Evolutionary conservation across 1,140 invertebrate species (phyloP).

Genomic region (Trichonephila inaurata): DNA sequence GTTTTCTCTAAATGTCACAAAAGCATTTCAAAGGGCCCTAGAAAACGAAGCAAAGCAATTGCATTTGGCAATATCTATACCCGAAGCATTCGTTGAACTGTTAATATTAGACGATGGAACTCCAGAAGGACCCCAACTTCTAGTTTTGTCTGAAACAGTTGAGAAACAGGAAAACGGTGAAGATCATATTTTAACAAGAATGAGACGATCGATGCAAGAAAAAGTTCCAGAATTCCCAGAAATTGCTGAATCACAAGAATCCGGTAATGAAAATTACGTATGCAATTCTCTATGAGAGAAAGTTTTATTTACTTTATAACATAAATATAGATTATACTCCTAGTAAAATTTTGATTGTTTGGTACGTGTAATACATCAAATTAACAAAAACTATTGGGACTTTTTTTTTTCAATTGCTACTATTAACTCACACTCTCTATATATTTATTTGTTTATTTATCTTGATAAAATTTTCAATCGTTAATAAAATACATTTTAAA

Average conservation of each 20-base stretch:
- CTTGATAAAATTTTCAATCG: too few species aligned
- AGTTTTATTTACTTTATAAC: too few species aligned
- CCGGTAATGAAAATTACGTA: not conserved
- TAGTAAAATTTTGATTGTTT: too few species aligned
- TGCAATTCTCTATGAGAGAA: too few species aligned
- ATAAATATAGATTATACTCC: too few species aligned
- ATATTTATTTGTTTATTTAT: too few species aligned
- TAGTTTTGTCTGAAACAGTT: conserved; percentile 26
- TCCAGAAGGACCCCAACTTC: conserved; percentile 21
- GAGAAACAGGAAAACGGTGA: not conserved
- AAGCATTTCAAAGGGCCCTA: not conserved
- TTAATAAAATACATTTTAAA: too few species aligned
- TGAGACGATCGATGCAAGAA: conserved; percentile 49
- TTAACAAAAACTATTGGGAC: too few species aligned
- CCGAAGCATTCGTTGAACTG: not conserved
- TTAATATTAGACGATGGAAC: not conserved
- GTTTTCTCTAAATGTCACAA: conserved; percentile 39
- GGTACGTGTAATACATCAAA: too few species aligned
- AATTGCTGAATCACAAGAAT: not conserved
- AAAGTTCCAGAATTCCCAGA: not conserved
- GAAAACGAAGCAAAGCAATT: not conserved
- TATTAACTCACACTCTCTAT: too few species aligned
- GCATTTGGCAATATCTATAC: not conserved
- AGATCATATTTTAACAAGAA: conserved; percentile 19
- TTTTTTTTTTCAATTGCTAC: too few species aligned